Base-by-base conservation (phyloP, 2,888 invertebrate genomes). In the Amblyjoppa proteus region DNA sequence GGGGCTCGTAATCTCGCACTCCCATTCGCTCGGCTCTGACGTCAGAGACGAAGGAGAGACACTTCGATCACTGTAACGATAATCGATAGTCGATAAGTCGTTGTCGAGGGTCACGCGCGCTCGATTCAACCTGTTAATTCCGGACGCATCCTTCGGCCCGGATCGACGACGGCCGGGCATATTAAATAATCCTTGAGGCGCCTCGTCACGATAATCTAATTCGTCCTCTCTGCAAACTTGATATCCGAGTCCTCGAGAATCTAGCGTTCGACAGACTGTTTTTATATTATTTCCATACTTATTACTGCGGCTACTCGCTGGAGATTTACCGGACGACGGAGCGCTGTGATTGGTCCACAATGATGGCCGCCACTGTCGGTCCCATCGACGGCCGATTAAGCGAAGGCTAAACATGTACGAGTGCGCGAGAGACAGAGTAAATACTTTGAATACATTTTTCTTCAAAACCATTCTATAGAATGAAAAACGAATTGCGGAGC, bases 181-280 rank as follows among this genome's bases (percentile, higher is more conserved):
- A 49, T 49, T 16, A 11, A 49, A 61, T 20, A 53, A 70, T 74
- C 79, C 83, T 83, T 79, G 74, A 75, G 53, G 66, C 66, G n/a
- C 25, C n/a, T 61, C 41, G 61, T 83, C 64, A 64, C 74, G 53
- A 75, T 74, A 16, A 64, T 64, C 71, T 25, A 25, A 69, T 53
- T 51, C 79, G 74, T 83, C 74, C 61, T 82, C 66, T 77, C n/a
- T 70, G 31, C 74, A 7, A 83, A 64, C 51, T 61, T 66, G 73
- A 74, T 78, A 41, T 41, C 4, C 51, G 53, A 75, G 58, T 56
- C 75, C 79, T 70, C 64, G 79, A 79, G 20, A 70, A 45, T 31
- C 41, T 16, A 7, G 0, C 73, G 71, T 53, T 56, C 6, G 25
- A 81, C 13, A 58, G 74, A 58, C 25, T 34, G 34, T 20, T 51